Evolutionary conservation across 2,113 vertebrate species (phyloP).

Genomic region (Poeciliopsis occidentalis): DNA sequence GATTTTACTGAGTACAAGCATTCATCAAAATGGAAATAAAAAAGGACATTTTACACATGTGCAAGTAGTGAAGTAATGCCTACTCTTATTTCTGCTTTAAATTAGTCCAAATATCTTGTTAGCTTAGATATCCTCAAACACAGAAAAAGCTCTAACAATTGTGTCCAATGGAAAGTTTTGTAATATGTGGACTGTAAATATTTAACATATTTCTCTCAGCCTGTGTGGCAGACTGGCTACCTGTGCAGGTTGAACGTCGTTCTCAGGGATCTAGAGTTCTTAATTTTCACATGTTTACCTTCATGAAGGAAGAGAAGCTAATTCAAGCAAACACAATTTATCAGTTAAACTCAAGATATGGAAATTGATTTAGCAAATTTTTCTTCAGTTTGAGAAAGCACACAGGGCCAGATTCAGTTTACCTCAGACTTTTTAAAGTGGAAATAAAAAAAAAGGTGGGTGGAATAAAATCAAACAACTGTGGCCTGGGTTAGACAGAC

Average conservation of each 20-base stretch:
- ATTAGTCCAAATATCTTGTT: slow-evolving; percentile 1
- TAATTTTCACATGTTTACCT: background rate
- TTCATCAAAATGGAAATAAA: background rate
- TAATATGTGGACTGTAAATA: background rate
- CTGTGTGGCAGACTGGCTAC: background rate
- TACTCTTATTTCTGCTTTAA: background rate
- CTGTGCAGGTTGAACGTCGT: background rate
- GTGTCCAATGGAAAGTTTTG: background rate
- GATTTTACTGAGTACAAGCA: background rate
- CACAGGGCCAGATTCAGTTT: background rate
- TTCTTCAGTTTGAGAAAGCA: background rate
- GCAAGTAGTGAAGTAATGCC: background rate
- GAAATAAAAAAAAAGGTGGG: background rate
- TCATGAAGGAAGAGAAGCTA: background rate
- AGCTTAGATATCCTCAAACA: background rate
- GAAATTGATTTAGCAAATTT: background rate
- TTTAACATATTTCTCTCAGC: background rate
- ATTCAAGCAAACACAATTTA: background rate
- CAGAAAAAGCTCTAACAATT: background rate
- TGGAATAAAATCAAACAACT: background rate
- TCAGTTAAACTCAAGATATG: background rate
- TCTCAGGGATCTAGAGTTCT: background rate
- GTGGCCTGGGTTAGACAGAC: background rate
- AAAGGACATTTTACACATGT: background rate
- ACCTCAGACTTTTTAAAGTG: background rate